phyloP scores from a whole-genome alignment of 2,888 invertebrate species.

The Lingula anatina region DNA sequence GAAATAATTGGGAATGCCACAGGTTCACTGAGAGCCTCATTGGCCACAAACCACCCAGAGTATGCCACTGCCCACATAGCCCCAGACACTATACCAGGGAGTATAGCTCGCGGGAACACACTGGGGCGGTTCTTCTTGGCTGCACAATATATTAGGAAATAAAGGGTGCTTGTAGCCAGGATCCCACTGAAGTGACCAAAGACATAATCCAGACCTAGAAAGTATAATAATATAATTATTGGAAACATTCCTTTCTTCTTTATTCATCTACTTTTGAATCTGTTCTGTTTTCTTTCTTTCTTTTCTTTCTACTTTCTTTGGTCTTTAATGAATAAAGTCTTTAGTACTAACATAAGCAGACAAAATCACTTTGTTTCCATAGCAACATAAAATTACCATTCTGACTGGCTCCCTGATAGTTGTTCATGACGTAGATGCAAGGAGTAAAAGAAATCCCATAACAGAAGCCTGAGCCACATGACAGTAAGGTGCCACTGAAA shows the following conservation, averaged over 20 bases:
- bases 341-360: no score
- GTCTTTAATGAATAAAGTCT: no score
- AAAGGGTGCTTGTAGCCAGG: slow-evolving; percentile 45
- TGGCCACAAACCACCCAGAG: slow-evolving; percentile 55
- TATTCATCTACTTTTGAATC: no score
- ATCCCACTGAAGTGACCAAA: slow-evolving; percentile 55
- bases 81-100: slow-evolving; percentile 54
- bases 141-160: slow-evolving; percentile 50
- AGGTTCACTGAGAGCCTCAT: slow-evolving; percentile 53
- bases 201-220: slow-evolving; percentile 52
- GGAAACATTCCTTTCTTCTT: no score
- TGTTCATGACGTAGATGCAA: slow-evolving; percentile 53
- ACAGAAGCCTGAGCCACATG: slow-evolving; percentile 51
- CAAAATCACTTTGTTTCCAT: no score
- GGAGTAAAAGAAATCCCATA: slow-evolving; percentile 55
- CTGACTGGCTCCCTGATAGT: slow-evolving; percentile 25
- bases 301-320: no score
- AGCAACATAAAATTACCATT: no score
- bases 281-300: no score
- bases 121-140: slow-evolving; percentile 47
- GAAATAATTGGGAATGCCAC: slow-evolving; percentile 55
- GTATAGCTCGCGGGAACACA: slow-evolving; percentile 47
- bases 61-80: slow-evolving; percentile 55
- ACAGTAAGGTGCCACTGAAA: slow-evolving; percentile 49
- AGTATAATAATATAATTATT: slow-evolving; percentile 6